A percentile compares a stretch with the other conserved stretches of the same genome.
Conservation (phyloP, 2,888 invertebrate species). For the Lamellibrachia columna region DNA sequence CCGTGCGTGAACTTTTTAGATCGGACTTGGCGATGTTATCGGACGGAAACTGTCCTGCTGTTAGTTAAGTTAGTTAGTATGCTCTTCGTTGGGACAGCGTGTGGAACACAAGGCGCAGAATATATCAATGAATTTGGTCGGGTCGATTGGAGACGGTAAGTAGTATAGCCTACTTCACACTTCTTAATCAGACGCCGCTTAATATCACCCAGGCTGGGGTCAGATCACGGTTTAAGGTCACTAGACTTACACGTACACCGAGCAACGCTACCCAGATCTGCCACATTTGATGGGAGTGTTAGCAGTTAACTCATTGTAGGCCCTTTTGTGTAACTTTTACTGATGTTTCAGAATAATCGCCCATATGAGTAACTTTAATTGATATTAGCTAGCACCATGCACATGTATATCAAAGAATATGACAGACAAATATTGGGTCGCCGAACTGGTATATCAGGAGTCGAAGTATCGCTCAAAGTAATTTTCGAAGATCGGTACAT, state of each 20-base stretch:
- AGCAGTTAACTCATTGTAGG: background rate
- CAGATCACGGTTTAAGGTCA: background rate
- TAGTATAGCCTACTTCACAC: background rate
- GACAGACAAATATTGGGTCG: background rate
- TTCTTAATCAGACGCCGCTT: background rate
- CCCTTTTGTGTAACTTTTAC: background rate
- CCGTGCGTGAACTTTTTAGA: conserved; percentile 1
- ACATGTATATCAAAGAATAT: background rate
- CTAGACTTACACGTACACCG: background rate
- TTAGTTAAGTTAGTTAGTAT: background rate
- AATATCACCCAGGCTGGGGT: background rate
- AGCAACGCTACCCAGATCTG: background rate
- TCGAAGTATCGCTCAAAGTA: background rate
- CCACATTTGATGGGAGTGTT: background rate
- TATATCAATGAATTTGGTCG: background rate
- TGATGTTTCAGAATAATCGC: background rate
- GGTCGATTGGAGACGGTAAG: conserved; percentile 8
- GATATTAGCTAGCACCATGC: background rate
- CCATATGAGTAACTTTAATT: background rate
- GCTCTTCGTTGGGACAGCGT: background rate
- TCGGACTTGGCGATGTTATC: background rate
- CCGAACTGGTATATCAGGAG: background rate
- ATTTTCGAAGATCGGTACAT: background rate
- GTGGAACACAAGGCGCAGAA: background rate
- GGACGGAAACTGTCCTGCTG: background rate